Percentiles rank a stretch among this genome's conserved stretches.
Conservation (phyloP, 2,113 vertebrate species). For the Elephas maximus region DNA sequence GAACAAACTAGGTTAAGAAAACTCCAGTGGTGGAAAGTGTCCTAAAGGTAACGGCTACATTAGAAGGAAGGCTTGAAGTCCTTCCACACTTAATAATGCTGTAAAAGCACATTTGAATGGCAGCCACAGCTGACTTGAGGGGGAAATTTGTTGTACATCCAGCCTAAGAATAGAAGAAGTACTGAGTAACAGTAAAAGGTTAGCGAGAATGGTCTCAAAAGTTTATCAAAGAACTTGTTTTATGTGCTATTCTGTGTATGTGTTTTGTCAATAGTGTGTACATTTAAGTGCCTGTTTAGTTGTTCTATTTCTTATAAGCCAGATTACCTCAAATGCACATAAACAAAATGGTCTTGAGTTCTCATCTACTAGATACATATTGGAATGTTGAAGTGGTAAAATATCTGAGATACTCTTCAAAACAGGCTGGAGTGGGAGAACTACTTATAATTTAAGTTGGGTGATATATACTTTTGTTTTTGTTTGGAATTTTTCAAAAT, state of each 20-base stretch:
- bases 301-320: neutral
- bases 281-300: neutral
- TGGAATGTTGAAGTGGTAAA: neutral
- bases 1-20: constrained; percentile 37
- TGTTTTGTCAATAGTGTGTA: neutral
- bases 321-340: constrained; percentile 40
- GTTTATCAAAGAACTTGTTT: neutral
- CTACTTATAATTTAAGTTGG: constrained; percentile 1
- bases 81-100: neutral
- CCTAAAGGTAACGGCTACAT: constrained; percentile 8
- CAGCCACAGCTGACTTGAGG: neutral
- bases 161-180: neutral
- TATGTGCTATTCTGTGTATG: neutral
- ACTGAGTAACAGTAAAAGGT: neutral
- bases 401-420: neutral
- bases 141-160: neutral
- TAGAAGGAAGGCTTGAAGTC: constrained; percentile 3
- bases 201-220: neutral
- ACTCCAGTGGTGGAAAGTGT: neutral
- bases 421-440: neutral
- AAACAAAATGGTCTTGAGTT: neutral
- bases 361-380: neutral
- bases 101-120: neutral
- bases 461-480: neutral
- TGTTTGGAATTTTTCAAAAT: constrained; percentile 15